Conservation (phyloP, 2,888 invertebrate species). For the Rosalia funebris region DNA sequence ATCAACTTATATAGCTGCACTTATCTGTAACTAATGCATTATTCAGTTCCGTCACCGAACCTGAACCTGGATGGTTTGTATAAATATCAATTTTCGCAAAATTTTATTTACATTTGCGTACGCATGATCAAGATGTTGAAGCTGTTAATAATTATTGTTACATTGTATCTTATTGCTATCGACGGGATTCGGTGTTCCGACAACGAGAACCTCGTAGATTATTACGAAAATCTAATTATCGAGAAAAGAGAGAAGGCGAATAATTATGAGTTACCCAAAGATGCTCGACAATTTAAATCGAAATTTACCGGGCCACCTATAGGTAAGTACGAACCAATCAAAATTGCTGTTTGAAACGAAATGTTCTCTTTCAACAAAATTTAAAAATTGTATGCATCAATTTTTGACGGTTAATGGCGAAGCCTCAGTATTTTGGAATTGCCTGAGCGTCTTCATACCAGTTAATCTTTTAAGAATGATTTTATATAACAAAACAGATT, state of each 20-base stretch:
- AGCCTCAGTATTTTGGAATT: too few species aligned
- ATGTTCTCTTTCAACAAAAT: too few species aligned
- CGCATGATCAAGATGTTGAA: neutral
- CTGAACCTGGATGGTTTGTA: too few species aligned
- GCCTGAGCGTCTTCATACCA: too few species aligned
- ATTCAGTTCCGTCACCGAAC: too few species aligned
- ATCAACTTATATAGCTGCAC: neutral
- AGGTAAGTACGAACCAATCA: slow-evolving; percentile 11
- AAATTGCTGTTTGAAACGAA: too few species aligned
- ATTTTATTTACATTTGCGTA: neutral
- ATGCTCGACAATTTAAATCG: neutral
- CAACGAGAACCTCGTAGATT: neutral
- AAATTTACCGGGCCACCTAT: neutral
- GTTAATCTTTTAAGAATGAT: too few species aligned
- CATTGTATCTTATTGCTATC: neutral
- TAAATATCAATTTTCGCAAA: neutral
- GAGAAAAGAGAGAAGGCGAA: slow-evolving; percentile 5
- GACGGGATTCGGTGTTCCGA: neutral
- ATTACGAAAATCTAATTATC: slow-evolving; percentile 6
- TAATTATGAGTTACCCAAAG: neutral
- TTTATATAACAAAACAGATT: too few species aligned
- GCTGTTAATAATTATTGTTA: neutral
- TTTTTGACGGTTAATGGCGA: too few species aligned
- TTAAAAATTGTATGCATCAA: too few species aligned
- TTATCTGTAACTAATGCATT: slow-evolving; percentile 2